phyloP scores from a whole-genome alignment of 2,888 invertebrate genomes.

The Polymixis flavicincta region DNA sequence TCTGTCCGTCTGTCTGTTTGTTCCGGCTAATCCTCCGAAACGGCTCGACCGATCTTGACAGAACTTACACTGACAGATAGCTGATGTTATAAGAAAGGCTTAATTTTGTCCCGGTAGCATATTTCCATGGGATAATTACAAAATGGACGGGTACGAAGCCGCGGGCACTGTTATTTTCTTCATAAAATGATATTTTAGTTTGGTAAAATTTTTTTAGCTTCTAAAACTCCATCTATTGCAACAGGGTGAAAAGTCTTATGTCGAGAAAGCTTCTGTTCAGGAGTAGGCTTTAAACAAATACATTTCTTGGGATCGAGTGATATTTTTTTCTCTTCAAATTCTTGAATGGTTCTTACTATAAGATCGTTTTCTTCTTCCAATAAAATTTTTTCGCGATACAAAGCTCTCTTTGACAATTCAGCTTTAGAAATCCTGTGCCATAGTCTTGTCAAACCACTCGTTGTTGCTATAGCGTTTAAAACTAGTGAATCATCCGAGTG shows the following conservation, averaged over 20 bases:
- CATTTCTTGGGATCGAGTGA: conserved; percentile 73
- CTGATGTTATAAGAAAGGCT: too few relatives aligned
- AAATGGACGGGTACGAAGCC: too few relatives aligned
- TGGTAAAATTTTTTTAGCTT: conserved; percentile 73
- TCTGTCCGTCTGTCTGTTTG: too few relatives aligned
- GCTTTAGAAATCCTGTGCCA: conserved; percentile 86
- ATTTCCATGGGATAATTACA: too few relatives aligned
- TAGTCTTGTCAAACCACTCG: conserved; percentile 81
- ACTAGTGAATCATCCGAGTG: conserved; percentile 81
- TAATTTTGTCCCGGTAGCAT: too few relatives aligned
- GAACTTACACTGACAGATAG: too few relatives aligned
- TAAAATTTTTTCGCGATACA: conserved; percentile 81
- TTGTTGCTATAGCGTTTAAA: conserved; percentile 77
- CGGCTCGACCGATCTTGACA: too few relatives aligned
- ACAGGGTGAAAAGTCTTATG: conserved; percentile 69
- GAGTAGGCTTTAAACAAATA: conserved; percentile 65
- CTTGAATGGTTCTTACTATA: conserved; percentile 73
- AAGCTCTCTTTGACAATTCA: conserved; percentile 81
- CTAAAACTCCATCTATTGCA: conserved; percentile 78
- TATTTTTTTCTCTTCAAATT: conserved; percentile 70
- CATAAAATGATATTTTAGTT: conserved; percentile 8
- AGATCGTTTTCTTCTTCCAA: conserved; percentile 80
- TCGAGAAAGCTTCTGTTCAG: conserved; percentile 18
- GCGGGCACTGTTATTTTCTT: neutral
- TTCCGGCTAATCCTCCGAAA: too few relatives aligned